phyloP scores from a whole-genome alignment of 2,888 invertebrate genomes.

The Anticlea derivata region DNA sequence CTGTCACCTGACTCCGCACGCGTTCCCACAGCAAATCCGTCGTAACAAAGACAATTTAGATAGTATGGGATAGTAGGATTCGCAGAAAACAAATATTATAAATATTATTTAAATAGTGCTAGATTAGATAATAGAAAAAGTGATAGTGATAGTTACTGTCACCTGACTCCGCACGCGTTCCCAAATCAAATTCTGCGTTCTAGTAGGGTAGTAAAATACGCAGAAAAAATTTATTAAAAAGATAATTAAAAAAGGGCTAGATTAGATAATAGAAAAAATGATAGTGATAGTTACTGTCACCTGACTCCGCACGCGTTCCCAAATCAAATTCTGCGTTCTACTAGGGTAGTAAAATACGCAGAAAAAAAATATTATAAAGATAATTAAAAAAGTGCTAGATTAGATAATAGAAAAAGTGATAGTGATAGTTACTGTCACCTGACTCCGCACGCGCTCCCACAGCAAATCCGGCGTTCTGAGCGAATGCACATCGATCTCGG shows the following conservation, averaged over 20 bases:
- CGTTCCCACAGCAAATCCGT: too few relatives aligned
- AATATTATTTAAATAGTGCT: too few relatives aligned
- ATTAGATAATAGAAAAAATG: neutral
- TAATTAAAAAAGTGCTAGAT: neutral
- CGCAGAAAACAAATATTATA: too few relatives aligned
- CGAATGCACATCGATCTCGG: constrained; percentile 95
- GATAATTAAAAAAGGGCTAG: neutral
- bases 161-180: neutral
- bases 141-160: neutral
- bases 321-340: constrained; percentile 96
- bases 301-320: constrained; percentile 98
- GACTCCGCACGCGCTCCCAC: constrained; percentile 98
- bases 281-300: constrained; percentile 38
- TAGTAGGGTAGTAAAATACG: too few relatives aligned
- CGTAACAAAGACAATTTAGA: too few relatives aligned
- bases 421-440: constrained; percentile 68
- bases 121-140: too few relatives aligned
- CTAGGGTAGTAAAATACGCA: too few relatives aligned
- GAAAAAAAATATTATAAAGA: too few relatives aligned
- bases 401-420: constrained; percentile 5
- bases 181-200: too few relatives aligned
- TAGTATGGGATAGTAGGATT: too few relatives aligned
- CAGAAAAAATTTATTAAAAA: too few relatives aligned
- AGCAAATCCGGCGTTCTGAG: constrained; percentile 96
- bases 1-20: neutral